Conservation (phyloP, 2,888 invertebrate species). For the Rhingia campestris region DNA sequence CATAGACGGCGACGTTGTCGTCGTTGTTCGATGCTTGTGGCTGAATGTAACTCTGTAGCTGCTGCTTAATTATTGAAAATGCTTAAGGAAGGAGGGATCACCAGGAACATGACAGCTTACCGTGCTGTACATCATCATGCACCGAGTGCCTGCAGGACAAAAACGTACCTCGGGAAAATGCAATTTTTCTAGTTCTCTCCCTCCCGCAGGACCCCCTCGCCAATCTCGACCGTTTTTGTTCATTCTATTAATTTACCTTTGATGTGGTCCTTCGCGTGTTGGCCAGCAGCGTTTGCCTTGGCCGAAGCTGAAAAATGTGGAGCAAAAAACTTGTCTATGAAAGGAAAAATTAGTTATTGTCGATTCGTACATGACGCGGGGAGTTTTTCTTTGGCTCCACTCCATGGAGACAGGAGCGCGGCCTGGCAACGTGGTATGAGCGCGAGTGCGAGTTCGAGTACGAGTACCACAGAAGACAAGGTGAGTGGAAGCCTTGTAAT, state of each 20-base stretch:
- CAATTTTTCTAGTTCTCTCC: conserved; percentile 63
- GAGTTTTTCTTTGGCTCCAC: conserved; percentile 52
- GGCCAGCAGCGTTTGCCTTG: conserved; percentile 53
- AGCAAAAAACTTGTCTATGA: conserved; percentile 75
- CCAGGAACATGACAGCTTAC: conserved; percentile 73
- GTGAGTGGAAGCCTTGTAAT: conserved; percentile 65
- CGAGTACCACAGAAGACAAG: conserved; percentile 39
- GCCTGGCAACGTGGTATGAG: neutral
- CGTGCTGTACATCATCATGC: conserved; percentile 74
- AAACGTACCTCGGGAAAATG: conserved; percentile 69
- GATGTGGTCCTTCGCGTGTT: conserved; percentile 69
- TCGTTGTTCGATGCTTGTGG: conserved; percentile 64
- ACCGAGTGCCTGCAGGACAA: conserved; percentile 65
- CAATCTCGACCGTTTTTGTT: conserved; percentile 45
- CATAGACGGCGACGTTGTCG: conserved; percentile 20
- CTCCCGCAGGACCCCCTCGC: conserved; percentile 1
- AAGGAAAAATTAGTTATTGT: conserved; percentile 75
- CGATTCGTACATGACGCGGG: conserved; percentile 73
- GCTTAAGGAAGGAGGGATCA: conserved; percentile 74
- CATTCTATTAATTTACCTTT: conserved; percentile 72
- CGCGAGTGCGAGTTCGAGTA: neutral
- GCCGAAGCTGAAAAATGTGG: conserved; percentile 64
- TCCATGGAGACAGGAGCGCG: neutral
- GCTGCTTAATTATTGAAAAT: conserved; percentile 74
- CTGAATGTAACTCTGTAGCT: conserved; percentile 63